A percentile compares a stretch with the other conserved stretches of the same genome.
phyloP scores from a whole-genome alignment of 2,888 invertebrate genomes.

The Tenthredo mesomela region DNA sequence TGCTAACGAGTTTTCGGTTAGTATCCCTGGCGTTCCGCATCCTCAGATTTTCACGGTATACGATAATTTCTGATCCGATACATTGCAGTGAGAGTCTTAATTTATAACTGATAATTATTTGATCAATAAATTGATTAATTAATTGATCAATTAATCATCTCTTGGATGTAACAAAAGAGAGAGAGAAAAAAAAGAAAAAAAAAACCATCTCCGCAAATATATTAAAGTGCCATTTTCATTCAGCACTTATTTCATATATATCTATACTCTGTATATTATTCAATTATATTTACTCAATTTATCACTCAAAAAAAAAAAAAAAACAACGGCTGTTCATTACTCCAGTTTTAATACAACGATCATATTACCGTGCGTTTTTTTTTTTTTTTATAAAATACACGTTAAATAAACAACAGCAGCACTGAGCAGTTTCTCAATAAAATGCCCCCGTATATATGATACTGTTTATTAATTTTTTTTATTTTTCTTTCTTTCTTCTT shows the following conservation, averaged over 20 bases:
- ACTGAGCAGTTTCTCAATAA: constrained; percentile 75
- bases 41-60: too few species aligned
- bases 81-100: neutral
- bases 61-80: neutral
- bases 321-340: constrained; percentile 46
- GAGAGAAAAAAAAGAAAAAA: neutral
- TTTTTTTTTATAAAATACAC: too few species aligned
- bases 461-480: constrained; percentile 54
- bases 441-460: constrained; percentile 76
- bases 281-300: too few species aligned
- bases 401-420: constrained; percentile 4
- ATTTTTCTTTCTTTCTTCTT: too few species aligned
- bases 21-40: too few species aligned
- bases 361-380: neutral
- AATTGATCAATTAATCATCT: constrained; percentile 16
- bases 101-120: neutral
- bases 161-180: neutral
- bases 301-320: neutral
- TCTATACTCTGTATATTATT: too few species aligned
- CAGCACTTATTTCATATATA: too few species aligned
- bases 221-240: neutral
- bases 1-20: too few species aligned
- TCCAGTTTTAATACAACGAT: constrained; percentile 49
- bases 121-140: neutral
- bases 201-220: neutral